Evolutionary conservation across 2,888 invertebrate species (phyloP).

Genomic region (Baccha elongata): DNA sequence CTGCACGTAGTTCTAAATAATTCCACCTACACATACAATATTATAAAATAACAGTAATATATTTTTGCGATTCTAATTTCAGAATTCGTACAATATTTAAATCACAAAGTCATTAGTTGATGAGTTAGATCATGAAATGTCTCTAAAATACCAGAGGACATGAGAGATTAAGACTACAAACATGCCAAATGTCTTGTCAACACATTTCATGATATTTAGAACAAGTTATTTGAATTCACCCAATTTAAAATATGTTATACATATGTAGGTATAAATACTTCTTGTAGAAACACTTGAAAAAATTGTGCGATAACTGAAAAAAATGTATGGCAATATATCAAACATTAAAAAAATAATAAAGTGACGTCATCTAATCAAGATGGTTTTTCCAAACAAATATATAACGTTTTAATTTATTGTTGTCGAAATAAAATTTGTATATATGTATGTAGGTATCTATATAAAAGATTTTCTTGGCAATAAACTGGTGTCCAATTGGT

Average conservation of each 20-base stretch:
- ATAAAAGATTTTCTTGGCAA: not conserved
- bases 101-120: constrained; percentile 35
- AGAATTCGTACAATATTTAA: not conserved
- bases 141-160: constrained; percentile 22
- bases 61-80: constrained; percentile 1
- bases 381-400: not conserved
- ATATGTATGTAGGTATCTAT: not conserved
- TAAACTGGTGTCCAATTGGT: not conserved
- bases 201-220: constrained; percentile 41
- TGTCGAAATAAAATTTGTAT: too few relatives aligned
- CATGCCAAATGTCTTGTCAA: constrained; percentile 66
- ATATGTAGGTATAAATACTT: not conserved
- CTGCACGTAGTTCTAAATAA: constrained; percentile 38
- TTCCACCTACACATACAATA: not conserved
- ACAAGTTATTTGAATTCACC: constrained; percentile 52
- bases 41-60: not conserved
- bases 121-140: constrained; percentile 28
- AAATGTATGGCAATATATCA: not conserved
- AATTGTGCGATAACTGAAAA: too few relatives aligned
- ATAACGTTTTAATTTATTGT: not conserved
- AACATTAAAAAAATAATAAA: not conserved
- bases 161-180: constrained; percentile 31
- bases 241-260: constrained; percentile 2
- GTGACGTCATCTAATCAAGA: not conserved
- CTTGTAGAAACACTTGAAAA: not conserved